These are phyloP conservation scores for Xyrauchen texanus DNA, from an alignment of 2,113 vertebrate species.

Conservation along the genomic window DNA sequence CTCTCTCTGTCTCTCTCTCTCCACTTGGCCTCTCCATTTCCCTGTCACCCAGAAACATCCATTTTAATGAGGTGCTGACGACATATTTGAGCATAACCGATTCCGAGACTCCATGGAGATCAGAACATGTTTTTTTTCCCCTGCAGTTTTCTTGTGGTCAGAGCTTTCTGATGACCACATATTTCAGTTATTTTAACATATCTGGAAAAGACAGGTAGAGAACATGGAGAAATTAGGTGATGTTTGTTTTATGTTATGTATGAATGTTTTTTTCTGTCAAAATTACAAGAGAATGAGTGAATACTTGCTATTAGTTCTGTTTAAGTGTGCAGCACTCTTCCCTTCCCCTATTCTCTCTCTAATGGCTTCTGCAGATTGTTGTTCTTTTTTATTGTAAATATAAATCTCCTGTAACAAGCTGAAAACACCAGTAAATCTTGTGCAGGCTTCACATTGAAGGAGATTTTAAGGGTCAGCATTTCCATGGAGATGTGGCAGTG, in stretches of 20 bases:
- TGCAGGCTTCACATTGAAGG: slow-evolving; percentile 66
- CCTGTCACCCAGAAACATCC: slow-evolving; percentile 23
- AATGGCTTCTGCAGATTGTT: slow-evolving; percentile 82
- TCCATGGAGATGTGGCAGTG: slow-evolving; percentile 68
- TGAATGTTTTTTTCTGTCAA: slow-evolving; percentile 25
- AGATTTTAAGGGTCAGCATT: slow-evolving; percentile 72
- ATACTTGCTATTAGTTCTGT: no score
- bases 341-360: slow-evolving; percentile 55
- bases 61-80: slow-evolving; percentile 41
- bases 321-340: no score
- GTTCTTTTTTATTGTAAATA: slow-evolving; percentile 81
- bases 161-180: slow-evolving; percentile 24
- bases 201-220: slow-evolving; percentile 21
- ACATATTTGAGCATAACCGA: slow-evolving; percentile 16
- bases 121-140: not conserved
- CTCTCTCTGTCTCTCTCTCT: slow-evolving; percentile 26
- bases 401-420: slow-evolving; percentile 85
- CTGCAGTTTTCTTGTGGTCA: slow-evolving; percentile 4
- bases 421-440: slow-evolving; percentile 80
- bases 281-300: not conserved
- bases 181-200: slow-evolving; percentile 14
- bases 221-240: slow-evolving; percentile 10
- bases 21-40: slow-evolving; percentile 29
- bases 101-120: slow-evolving; percentile 25
- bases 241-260: slow-evolving; percentile 9